Conservation (phyloP, 2,113 vertebrate genomes). For the Saguinus imperator region DNA sequence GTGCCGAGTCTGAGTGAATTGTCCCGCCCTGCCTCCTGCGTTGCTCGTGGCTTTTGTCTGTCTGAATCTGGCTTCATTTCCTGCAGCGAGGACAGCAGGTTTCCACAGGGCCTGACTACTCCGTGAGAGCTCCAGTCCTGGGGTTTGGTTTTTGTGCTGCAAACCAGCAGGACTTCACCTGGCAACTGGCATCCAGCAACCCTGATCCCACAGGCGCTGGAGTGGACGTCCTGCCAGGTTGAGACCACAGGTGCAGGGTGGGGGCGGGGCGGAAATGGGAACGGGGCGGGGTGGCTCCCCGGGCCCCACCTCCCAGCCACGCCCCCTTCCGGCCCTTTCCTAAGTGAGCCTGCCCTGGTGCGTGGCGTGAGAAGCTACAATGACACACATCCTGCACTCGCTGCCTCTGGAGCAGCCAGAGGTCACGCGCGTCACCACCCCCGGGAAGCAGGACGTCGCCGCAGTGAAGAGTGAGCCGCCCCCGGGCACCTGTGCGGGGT, state of each 20-base stretch:
- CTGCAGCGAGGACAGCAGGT: neutral
- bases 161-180: neutral
- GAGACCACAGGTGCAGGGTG: neutral
- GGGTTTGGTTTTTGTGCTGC: neutral
- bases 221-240: neutral
- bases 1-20: no score
- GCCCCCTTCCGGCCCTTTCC: neutral
- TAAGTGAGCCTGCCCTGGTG: neutral
- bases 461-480: neutral
- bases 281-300: neutral
- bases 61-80: neutral
- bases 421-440: neutral
- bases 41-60: no score
- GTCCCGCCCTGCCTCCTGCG: no score
- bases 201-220: neutral
- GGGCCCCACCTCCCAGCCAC: accelerated
- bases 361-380: neutral
- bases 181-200: neutral
- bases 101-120: neutral
- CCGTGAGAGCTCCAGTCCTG: accelerated
- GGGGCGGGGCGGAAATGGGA: no score
- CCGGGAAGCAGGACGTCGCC: no score
- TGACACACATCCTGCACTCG: neutral
- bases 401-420: no score
- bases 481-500: accelerated